These are phyloP conservation scores for Rotaria socialis DNA, from an alignment of 2,888 invertebrate species.

Conservation along the genomic window DNA sequence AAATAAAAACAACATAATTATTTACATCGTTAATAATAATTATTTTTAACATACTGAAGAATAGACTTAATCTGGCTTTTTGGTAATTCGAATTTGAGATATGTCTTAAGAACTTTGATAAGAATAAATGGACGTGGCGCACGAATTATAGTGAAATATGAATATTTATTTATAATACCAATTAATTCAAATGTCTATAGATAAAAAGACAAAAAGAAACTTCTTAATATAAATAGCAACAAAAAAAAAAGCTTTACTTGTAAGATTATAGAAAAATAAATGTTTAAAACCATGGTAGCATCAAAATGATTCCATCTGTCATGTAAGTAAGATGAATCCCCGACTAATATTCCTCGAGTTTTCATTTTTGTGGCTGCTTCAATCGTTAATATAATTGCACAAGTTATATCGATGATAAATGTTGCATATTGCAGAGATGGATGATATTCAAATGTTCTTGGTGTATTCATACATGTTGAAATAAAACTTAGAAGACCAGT, in stretches of 20 bases:
- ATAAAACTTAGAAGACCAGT: slow-evolving; percentile 79
- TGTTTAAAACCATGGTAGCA: slow-evolving; percentile 90
- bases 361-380: slow-evolving; percentile 99
- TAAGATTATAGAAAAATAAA: slow-evolving; percentile 89
- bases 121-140: slow-evolving; percentile 93
- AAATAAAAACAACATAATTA: background rate
- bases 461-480: slow-evolving; percentile 94
- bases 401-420: slow-evolving; percentile 79
- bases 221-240: too few relatives aligned
- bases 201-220: background rate
- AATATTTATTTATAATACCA: slow-evolving; percentile 64
- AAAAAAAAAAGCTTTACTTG: slow-evolving; percentile 63
- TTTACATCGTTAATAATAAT: background rate
- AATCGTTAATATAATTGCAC: slow-evolving; percentile 86
- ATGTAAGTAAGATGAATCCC: slow-evolving; percentile 82
- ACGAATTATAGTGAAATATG: slow-evolving; percentile 81
- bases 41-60: slow-evolving; percentile 75
- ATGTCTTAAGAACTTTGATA: slow-evolving; percentile 90
- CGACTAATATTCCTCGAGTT: slow-evolving; percentile 72
- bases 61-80: slow-evolving; percentile 97
- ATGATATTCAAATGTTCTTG: slow-evolving; percentile 76
- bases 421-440: slow-evolving; percentile 82
- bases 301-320: slow-evolving; percentile 99
- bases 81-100: slow-evolving; percentile 96
- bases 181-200: slow-evolving; percentile 74